phyloP scores from a whole-genome alignment of 2,113 vertebrate species.

The Falcunculus frontatus region DNA sequence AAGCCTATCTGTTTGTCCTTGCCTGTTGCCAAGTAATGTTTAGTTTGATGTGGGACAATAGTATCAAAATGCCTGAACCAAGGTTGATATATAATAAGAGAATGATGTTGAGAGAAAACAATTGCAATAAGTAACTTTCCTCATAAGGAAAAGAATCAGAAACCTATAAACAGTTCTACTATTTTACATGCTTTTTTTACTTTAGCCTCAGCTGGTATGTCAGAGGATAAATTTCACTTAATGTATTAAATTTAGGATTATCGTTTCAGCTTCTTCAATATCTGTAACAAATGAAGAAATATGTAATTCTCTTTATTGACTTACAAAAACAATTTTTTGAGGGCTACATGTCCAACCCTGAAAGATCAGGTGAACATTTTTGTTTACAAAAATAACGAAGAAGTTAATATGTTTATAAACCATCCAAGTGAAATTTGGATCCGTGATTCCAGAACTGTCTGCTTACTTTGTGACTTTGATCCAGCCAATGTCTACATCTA shows the following conservation, averaged over 20 bases:
- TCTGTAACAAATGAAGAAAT: neutral
- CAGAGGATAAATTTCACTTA: neutral
- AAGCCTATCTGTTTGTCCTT: conserved; percentile 76
- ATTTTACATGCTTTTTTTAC: neutral
- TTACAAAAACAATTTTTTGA: neutral
- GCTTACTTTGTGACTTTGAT: neutral
- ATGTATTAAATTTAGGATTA: neutral
- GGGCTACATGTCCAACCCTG: neutral
- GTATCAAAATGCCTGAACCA: conserved; percentile 13
- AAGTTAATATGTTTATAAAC: neutral
- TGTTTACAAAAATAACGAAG: neutral
- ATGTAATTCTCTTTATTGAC: neutral
- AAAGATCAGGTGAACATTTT: neutral
- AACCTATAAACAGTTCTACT: neutral
- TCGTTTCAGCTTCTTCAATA: neutral
- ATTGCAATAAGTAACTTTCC: neutral
- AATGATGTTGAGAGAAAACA: conserved; percentile 3
- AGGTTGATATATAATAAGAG: conserved; percentile 8
- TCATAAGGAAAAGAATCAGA: neutral
- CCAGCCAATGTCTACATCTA: neutral
- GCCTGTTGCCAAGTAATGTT: conserved; percentile 56
- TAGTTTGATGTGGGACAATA: conserved; percentile 5
- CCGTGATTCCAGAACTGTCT: neutral
- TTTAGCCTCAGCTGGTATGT: neutral
- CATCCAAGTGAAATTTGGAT: neutral